These are phyloP conservation scores for Charanyca ferruginea DNA, from an alignment of 2,888 invertebrate species.

Conservation along the genomic window DNA sequence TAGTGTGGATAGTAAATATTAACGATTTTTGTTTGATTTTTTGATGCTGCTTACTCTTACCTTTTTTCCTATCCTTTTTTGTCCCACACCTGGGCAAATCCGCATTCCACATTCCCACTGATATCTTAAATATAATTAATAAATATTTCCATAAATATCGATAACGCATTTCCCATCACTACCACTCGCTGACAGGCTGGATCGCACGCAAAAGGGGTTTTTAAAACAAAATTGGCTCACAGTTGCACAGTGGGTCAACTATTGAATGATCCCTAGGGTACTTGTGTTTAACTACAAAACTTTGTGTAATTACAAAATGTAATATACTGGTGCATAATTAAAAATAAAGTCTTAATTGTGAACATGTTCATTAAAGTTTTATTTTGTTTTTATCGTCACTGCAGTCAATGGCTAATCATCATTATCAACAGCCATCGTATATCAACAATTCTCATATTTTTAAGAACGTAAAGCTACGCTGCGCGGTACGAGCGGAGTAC, in stretches of 20 bases:
- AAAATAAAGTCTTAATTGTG: not conserved
- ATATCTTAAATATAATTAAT: no score
- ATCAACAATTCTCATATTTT: no score
- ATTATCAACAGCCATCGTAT: no score
- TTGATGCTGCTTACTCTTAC: no score
- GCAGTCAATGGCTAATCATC: no score
- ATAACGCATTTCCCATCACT: constrained; percentile 18
- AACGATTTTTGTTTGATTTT: no score
- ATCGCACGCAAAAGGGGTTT: constrained; percentile 61
- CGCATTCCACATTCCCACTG: no score
- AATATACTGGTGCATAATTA: not conserved
- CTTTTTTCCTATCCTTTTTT: no score
- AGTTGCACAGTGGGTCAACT: constrained; percentile 50
- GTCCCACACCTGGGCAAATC: no score
- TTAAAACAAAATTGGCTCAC: constrained; percentile 67
- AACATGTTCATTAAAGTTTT: not conserved
- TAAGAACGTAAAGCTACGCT: no score
- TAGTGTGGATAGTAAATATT: no score
- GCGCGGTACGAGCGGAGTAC: no score
- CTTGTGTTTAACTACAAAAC: not conserved
- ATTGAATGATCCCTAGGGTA: constrained; percentile 21
- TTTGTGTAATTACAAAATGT: constrained; percentile 8
- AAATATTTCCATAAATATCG: constrained; percentile 16
- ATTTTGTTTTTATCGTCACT: not conserved
- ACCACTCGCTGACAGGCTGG: constrained; percentile 33